phyloP scores from a whole-genome alignment of 37 sponge, comb jelly and placozoan genomes.

The Halisarca cf. caerulea region DNA sequence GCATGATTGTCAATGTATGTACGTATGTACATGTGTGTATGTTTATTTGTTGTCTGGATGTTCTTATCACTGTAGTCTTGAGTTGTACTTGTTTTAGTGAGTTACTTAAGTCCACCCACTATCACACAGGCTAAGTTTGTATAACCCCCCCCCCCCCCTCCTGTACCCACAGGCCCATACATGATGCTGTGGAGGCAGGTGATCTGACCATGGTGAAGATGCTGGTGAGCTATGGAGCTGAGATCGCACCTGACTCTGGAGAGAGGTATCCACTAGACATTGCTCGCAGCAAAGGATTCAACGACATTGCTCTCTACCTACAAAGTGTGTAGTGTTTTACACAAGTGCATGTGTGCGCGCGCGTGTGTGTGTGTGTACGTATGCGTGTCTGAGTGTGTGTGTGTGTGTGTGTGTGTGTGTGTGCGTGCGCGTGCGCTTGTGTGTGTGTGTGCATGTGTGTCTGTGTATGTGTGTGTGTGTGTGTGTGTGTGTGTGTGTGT shows the following conservation, averaged over 20 bases:
- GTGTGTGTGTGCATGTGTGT: neutral
- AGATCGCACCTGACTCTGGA: constrained; percentile 62
- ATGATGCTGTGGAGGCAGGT: constrained; percentile 83
- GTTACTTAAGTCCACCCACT: no score
- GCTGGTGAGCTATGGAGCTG: constrained; percentile 66
- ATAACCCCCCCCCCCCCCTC: no score
- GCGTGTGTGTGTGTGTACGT: neutral
- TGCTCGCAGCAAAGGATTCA: constrained; percentile 33
- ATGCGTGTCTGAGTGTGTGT: neutral
- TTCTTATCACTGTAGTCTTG: no score
- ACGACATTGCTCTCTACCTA: constrained; percentile 50
- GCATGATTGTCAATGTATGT: no score
- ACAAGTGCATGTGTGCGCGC: neutral
- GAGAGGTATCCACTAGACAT: constrained; percentile 66
- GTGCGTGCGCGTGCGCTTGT: no score
- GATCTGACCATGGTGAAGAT: constrained; percentile 59
- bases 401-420: no score
- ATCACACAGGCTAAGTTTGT: no score
- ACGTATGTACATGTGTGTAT: no score
- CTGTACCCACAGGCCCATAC: constrained; percentile 60
- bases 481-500: neutral
- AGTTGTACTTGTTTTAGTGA: no score
- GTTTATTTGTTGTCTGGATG: no score
- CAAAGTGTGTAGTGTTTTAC: constrained; percentile 48
- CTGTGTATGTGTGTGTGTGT: neutral